A percentile compares a stretch with the other conserved stretches of the same genome.
These are phyloP conservation scores for Heliornis fulica DNA, from an alignment of 2,113 vertebrate genomes.

Conservation along the genomic window DNA sequence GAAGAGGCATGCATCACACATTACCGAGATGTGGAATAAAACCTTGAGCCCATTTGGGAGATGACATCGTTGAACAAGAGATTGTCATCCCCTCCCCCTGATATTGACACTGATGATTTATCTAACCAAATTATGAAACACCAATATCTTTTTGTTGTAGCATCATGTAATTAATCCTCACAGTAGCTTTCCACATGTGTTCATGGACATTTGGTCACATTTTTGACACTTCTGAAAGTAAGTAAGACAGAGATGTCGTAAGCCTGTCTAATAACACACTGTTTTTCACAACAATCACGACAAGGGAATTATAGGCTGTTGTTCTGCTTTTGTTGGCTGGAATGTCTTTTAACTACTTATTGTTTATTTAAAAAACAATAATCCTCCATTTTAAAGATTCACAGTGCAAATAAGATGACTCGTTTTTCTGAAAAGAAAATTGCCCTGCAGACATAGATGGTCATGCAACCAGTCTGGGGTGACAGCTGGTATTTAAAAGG, in stretches of 20 bases:
- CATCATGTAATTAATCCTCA: not conserved
- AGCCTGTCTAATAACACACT: not conserved
- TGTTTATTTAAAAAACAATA: not conserved
- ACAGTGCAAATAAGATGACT: slow-evolving; percentile 10
- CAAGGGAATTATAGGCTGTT: not conserved
- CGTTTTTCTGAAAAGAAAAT: slow-evolving; percentile 34
- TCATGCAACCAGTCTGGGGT: slow-evolving; percentile 17
- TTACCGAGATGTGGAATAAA: not conserved
- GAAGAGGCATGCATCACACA: not conserved
- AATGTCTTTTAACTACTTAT: slow-evolving; percentile 11
- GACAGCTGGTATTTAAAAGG: slow-evolving; percentile 45
- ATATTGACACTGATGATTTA: not conserved
- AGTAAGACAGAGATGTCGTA: not conserved
- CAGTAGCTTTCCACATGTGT: not conserved
- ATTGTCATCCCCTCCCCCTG: not conserved
- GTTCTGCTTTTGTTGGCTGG: not conserved
- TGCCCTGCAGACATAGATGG: not conserved
- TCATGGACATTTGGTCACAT: not conserved
- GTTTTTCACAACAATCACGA: not conserved
- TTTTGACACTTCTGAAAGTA: slow-evolving; percentile 1
- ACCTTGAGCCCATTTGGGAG: not conserved
- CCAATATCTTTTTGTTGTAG: not conserved
- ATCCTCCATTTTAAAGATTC: not conserved
- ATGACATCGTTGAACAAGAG: not conserved
- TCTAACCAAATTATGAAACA: not conserved